Evolutionary conservation across 2,797 vertebrate genomes (phyloP), one percentile per base, ranked within the genome.

Genomic region (Microctenopoma lineatum): DNA sequence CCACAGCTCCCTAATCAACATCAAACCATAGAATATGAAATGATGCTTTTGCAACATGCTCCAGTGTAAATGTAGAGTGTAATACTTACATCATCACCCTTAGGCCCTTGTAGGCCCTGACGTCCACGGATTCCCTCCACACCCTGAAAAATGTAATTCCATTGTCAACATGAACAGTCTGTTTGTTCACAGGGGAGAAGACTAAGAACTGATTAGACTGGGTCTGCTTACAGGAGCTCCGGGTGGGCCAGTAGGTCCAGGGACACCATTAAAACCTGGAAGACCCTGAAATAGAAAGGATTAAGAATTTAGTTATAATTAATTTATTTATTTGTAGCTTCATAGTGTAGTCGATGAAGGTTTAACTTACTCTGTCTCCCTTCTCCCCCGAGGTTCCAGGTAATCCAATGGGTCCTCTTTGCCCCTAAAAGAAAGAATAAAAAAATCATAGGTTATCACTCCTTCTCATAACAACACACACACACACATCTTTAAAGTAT

Each of bases 261-360:
- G 90, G 57, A 91, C 79, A 0, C 94, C 94, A 7, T 95, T 95
- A 66, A 94, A 95, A 53, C 94, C 94, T 70, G 94, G 94, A 29
- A 83, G 82, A 74, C 94, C 94, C 94, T 95, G 48, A 15, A 13
- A 81, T 69, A 34, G 75, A 5, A 29, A 29, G 27, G 27, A 29
- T 21, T 21, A 21, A 21, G 21, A 21, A 21, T 21, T 21, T 21
- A 21, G 21, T 21, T 21, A 21, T 21, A 21, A 21, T 21, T 21
- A 21, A 21, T 21, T 21, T 21, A 21, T 21, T 21, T 6, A 4
- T n/a, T n/a, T 14, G 41, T 38, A 38, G 36, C 9, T 15, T 9
- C 36, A 3, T 47, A 7, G 1, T 10, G 9, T 12, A 39, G 54
- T 5, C 42, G 6, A 46, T n/a, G 2, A 27, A 32, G 54, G 1